Evolutionary conservation across 2,797 vertebrate species (phyloP), one percentile per base, ranked within the genome.

Genomic region (Heterohyrax brucei): DNA sequence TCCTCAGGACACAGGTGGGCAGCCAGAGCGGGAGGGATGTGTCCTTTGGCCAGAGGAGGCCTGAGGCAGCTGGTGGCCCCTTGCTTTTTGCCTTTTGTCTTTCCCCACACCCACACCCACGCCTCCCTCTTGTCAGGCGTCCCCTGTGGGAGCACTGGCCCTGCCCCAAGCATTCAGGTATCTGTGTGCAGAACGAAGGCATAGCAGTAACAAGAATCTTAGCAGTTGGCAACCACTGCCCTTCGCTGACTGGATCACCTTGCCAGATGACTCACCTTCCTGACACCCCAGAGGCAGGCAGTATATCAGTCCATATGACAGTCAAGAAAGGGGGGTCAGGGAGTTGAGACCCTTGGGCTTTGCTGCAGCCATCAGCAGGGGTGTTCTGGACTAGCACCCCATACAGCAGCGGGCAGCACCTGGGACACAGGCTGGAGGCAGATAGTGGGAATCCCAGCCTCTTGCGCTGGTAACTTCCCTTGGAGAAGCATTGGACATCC

Each of bases 101-200:
- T 3, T 16, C 66, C 8, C 18, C 68, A 72, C 68, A 33, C 68
- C n/a, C 30, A n/a, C 66, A 70, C 10, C 4, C 68, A 70, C 13
- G 33, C 30, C 18, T 39, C 14, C 22, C 3, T 85, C 66, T 21
- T 4, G 1, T 53, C 68, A 39, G 59, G 28, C 28, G 39, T 30
- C 22, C 48, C 26, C 7, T 12, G 48, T n/a, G 4, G 75, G 50
- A 44, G 5, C 19, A 0, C 7, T 0, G 39, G 18, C 44, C 24
- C 50, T 18, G 6, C 16, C 50, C 68, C n/a, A 1, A 9, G 68
- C 48, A 5, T 10, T 46, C 18, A 0, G 30, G 6, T 10, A 14
- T 16, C 3, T 0, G 3, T 48, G 16, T 12, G 76, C 28, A 30
- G 10, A 13, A 44, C 8, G 0, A 0, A 9, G 62, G 5, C 62